phyloP scores from a whole-genome alignment of 1,140 invertebrate genomes.

The Orius insidiosus region DNA sequence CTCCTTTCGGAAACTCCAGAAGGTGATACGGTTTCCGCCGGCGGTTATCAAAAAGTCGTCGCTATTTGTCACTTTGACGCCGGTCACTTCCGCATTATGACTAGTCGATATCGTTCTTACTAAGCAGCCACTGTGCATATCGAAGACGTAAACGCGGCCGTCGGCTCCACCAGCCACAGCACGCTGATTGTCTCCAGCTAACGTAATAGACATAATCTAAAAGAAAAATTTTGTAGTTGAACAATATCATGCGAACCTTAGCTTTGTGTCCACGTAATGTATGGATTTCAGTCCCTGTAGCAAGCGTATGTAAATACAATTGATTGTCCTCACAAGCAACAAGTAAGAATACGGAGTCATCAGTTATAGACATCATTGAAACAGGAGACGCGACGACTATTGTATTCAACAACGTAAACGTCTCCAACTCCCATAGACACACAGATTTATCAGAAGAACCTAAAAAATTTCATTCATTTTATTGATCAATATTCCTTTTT shows the following conservation, averaged over 20 bases:
- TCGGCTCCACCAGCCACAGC: conserved; percentile 56
- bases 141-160: conserved; percentile 57
- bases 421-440: conserved; percentile 65
- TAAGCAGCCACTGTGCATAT: conserved; percentile 56
- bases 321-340: conserved; percentile 63
- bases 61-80: conserved; percentile 50
- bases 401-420: conserved; percentile 55
- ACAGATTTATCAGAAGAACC: conserved; percentile 57
- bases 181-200: conserved; percentile 59
- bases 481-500: neutral
- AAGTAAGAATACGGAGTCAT: conserved; percentile 64
- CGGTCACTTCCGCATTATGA: conserved; percentile 28
- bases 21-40: conserved; percentile 56
- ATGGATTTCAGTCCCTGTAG: conserved; percentile 69
- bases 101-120: conserved; percentile 21
- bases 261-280: conserved; percentile 55
- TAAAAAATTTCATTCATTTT: conserved; percentile 16
- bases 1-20: conserved; percentile 68
- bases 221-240: conserved; percentile 8
- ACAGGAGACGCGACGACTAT: conserved; percentile 46
- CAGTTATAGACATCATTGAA: conserved; percentile 54
- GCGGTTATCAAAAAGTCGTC: conserved; percentile 67
- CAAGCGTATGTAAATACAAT: conserved; percentile 57
- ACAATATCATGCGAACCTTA: conserved; percentile 30
- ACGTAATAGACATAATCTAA: conserved; percentile 49